A percentile compares a stretch with the other conserved stretches of the same genome.
Evolutionary conservation across 2,888 invertebrate species (phyloP).

Genomic region (Ophioninae sp.): DNA sequence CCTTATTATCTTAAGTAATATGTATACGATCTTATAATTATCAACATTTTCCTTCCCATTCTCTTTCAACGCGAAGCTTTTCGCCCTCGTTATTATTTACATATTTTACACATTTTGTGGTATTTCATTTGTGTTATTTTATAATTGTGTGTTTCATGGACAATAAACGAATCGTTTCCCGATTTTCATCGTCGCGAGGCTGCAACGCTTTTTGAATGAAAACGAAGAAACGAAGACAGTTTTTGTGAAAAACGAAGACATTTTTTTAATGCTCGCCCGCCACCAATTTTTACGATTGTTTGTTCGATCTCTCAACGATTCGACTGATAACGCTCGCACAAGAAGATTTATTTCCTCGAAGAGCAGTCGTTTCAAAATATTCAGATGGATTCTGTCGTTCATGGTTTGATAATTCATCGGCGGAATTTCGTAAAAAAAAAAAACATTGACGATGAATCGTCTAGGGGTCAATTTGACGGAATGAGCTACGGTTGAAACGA

Average conservation of each 20-base stretch:
- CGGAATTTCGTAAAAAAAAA: neutral
- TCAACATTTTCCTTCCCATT: conserved; percentile 41
- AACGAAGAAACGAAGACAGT: conserved; percentile 15
- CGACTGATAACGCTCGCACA: neutral
- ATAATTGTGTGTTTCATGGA: conserved; percentile 24
- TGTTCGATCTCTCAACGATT: neutral
- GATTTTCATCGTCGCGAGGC: conserved; percentile 17
- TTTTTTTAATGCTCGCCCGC: neutral
- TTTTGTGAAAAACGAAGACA: neutral
- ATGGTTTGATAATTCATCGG: neutral
- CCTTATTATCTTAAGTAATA: conserved; percentile 51
- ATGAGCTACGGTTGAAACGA: too few species aligned
- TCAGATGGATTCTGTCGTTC: neutral
- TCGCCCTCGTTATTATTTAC: conserved; percentile 55
- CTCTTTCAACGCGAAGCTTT: conserved; percentile 9
- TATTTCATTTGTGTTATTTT: conserved; percentile 16
- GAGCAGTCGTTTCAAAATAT: neutral
- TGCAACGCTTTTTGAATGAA: neutral
- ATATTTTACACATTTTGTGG: conserved; percentile 53
- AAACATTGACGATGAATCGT: neutral
- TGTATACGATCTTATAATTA: conserved; percentile 53
- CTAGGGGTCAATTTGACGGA: neutral
- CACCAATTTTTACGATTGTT: neutral
- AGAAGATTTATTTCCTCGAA: neutral
- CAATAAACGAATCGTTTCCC: conserved; percentile 8